A percentile compares a stretch with the other conserved stretches of the same genome.
These are phyloP conservation scores for Epicauta chinensis DNA, from an alignment of 1,140 invertebrate genomes.

Conservation along the genomic window DNA sequence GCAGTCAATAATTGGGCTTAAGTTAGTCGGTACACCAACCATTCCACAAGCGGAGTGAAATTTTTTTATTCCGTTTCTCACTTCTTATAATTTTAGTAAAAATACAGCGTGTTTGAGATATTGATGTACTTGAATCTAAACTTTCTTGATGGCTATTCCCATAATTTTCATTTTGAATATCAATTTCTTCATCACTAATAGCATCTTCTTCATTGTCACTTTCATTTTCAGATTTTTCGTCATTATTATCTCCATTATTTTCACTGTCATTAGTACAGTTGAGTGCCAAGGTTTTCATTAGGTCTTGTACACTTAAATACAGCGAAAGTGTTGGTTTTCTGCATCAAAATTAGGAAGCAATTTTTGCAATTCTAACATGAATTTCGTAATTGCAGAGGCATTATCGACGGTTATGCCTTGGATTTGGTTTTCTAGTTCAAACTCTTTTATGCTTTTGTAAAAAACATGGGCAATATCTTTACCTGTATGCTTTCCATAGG, in stretches of 20 bases:
- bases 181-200: slow-evolving; percentile 24
- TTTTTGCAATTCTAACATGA: slow-evolving; percentile 14
- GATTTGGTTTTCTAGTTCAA: slow-evolving; percentile 33
- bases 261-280: too few relatives aligned
- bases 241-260: too few relatives aligned
- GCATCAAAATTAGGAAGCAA: background rate
- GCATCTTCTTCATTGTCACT: slow-evolving; percentile 22
- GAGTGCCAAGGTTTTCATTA: background rate
- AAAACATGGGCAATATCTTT: slow-evolving; percentile 37
- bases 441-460: slow-evolving; percentile 28
- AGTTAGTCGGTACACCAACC: slow-evolving; percentile 17
- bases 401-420: slow-evolving; percentile 22
- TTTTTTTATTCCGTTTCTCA: slow-evolving; percentile 31
- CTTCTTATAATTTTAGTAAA: slow-evolving; percentile 34
- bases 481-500: slow-evolving; percentile 34
- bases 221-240: background rate
- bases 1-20: slow-evolving; percentile 15
- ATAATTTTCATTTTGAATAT: slow-evolving; percentile 14
- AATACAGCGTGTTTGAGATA: slow-evolving; percentile 30
- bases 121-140: slow-evolving; percentile 28
- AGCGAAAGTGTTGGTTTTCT: background rate
- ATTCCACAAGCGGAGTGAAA: slow-evolving; percentile 34
- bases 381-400: slow-evolving; percentile 26
- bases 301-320: background rate
- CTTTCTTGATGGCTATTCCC: too few relatives aligned